These are phyloP conservation scores for Oikopleura dioica DNA, from an alignment of 23 tunicate genomes.

Conservation along the genomic window DNA sequence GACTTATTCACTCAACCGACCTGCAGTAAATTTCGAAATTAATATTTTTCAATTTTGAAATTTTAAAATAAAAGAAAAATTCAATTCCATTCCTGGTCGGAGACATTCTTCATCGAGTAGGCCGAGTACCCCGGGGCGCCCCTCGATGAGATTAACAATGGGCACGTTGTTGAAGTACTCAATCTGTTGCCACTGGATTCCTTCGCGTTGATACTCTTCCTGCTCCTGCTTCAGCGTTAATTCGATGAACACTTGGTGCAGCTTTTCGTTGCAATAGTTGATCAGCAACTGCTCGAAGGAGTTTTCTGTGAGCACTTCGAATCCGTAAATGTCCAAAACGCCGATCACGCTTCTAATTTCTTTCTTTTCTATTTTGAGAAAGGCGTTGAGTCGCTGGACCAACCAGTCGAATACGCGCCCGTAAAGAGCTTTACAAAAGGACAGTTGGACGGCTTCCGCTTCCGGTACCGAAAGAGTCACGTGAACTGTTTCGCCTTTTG, in stretches of 20 bases:
- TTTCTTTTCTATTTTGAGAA: conserved; percentile 26
- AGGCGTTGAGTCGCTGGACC: conserved; percentile 35
- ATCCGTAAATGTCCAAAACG: conserved; percentile 83
- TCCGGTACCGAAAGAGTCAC: background rate
- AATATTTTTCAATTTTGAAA: too few relatives aligned
- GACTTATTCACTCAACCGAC: too few relatives aligned
- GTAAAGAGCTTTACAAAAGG: conserved; percentile 26
- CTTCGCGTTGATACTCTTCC: conserved; percentile 86
- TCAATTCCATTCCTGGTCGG: conserved; percentile 85
- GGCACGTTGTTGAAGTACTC: conserved; percentile 93
- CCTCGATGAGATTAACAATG: conserved; percentile 84
- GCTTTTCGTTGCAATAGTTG: conserved; percentile 94
- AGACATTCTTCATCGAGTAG: conserved; percentile 93
- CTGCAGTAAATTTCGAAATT: too few relatives aligned
- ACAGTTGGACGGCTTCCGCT: background rate
- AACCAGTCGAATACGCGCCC: conserved; percentile 96
- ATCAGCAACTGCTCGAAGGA: conserved; percentile 94
- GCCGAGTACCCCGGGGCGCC: conserved; percentile 73
- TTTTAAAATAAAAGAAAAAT: too few relatives aligned
- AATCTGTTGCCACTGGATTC: conserved; percentile 95
- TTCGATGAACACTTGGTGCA: conserved; percentile 91
- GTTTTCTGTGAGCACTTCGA: conserved; percentile 63
- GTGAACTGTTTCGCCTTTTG: background rate
- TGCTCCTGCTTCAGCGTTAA: conserved; percentile 89
- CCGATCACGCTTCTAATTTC: conserved; percentile 48